A percentile compares a stretch with the other conserved stretches of the same genome.
Evolutionary conservation across 2,797 vertebrate genomes (phyloP).

Genomic region (Nyctalus aviator): DNA sequence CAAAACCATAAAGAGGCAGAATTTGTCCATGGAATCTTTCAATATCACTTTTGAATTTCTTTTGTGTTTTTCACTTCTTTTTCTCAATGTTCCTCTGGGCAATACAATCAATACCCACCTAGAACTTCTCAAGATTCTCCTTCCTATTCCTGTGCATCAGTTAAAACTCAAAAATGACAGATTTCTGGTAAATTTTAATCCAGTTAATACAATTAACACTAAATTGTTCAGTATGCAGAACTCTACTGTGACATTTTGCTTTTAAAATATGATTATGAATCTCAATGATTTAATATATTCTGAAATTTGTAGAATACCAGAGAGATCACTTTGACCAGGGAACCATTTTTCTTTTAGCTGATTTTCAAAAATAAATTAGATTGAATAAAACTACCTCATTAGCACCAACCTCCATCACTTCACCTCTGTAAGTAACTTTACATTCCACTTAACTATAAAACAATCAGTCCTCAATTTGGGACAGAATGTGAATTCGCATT

Average conservation of each 20-base stretch:
- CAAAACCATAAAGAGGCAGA: not conserved
- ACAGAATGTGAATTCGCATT: not conserved
- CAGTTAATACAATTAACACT: not conserved
- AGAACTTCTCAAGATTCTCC: not conserved
- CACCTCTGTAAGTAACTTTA: not conserved
- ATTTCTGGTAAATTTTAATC: not conserved
- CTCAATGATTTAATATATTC: not conserved
- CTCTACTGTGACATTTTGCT: constrained; percentile 8
- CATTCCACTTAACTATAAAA: not conserved
- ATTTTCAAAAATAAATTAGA: constrained; percentile 44
- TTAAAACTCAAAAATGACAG: constrained; percentile 9
- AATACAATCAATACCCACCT: not conserved
- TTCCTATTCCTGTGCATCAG: not conserved
- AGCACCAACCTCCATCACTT: not conserved
- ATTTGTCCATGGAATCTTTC: not conserved
- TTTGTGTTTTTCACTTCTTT: not conserved
- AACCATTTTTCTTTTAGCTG: constrained; percentile 52
- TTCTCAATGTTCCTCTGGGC: not conserved
- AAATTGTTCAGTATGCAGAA: not conserved
- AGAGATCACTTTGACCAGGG: constrained; percentile 13
- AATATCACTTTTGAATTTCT: not conserved
- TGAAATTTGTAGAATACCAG: constrained; percentile 13
- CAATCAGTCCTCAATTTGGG: not conserved
- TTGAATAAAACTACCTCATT: not conserved
- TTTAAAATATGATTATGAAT: constrained; percentile 36